phyloP scores from a whole-genome alignment of 2,797 vertebrate genomes.

The Decapterus maruadsi region DNA sequence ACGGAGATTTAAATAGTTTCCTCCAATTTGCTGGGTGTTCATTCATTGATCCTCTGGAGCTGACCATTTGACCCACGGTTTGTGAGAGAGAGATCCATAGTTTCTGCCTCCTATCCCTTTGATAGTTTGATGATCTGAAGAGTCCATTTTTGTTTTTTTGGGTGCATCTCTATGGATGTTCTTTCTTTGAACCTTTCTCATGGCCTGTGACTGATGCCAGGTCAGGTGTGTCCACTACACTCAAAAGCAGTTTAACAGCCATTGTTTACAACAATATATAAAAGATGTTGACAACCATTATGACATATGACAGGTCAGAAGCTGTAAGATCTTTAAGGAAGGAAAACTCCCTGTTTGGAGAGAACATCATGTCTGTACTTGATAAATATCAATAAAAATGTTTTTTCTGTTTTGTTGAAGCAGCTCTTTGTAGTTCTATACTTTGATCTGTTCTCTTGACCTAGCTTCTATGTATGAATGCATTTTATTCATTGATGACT shows the following conservation, averaged over 20 bases:
- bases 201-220: no score
- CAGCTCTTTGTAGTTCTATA: not conserved
- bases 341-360: not conserved
- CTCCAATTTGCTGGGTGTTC: no score
- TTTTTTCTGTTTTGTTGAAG: not conserved
- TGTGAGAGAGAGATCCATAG: no score
- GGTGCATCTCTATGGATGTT: no score
- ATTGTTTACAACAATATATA: not conserved
- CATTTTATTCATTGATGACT: not conserved
- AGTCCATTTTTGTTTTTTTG: no score
- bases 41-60: no score
- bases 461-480: not conserved
- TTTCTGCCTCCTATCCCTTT: no score
- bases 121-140: no score
- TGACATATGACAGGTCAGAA: not conserved
- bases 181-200: no score
- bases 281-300: constrained; percentile 5
- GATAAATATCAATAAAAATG: not conserved
- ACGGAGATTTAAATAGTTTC: no score
- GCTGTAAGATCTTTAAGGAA: not conserved
- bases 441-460: not conserved
- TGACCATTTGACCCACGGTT: no score
- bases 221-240: not conserved
- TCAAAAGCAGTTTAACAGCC: constrained; percentile 3
- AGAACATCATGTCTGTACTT: not conserved